These are phyloP conservation scores for Phycodurus eques DNA, from an alignment of 2,113 vertebrate genomes.

Conservation along the genomic window DNA sequence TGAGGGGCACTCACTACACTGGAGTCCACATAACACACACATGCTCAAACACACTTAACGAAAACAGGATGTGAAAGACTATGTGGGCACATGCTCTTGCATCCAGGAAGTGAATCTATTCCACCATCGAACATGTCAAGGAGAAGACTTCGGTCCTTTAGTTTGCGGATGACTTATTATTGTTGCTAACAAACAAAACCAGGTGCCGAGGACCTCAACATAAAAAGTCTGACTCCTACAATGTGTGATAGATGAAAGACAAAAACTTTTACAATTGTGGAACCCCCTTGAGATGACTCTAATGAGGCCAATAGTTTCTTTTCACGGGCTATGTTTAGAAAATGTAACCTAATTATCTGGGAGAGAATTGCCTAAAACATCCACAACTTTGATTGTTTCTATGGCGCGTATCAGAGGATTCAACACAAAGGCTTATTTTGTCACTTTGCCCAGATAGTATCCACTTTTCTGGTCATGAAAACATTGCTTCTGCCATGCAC, in stretches of 20 bases:
- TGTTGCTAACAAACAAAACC: conserved; percentile 1
- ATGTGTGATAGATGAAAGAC: not conserved
- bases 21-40: not conserved
- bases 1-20: conserved; percentile 18
- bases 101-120: not conserved
- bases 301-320: conserved; percentile 61
- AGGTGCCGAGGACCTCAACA: not conserved
- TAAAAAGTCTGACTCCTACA: not conserved
- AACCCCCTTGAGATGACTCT: conserved; percentile 45
- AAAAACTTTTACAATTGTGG: conserved; percentile 21
- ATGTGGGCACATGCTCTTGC: not conserved
- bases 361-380: conserved; percentile 26
- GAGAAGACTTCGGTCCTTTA: not conserved
- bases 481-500: no score
- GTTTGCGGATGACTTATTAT: not conserved
- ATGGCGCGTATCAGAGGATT: not conserved
- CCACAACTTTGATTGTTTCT: not conserved
- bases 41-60: conserved; percentile 16
- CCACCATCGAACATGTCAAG: not conserved
- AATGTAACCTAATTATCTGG: conserved; percentile 56
- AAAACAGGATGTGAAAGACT: conserved; percentile 7
- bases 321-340: conserved; percentile 51
- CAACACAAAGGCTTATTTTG: not conserved
- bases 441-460: not conserved
- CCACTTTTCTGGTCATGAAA: no score